Percentiles rank a stretch among this genome's conserved stretches.
These are phyloP conservation scores for Heliocidaris erythrogramma DNA, from an alignment of 35 echinoderm and acorn worm genomes.

Conservation along the genomic window DNA sequence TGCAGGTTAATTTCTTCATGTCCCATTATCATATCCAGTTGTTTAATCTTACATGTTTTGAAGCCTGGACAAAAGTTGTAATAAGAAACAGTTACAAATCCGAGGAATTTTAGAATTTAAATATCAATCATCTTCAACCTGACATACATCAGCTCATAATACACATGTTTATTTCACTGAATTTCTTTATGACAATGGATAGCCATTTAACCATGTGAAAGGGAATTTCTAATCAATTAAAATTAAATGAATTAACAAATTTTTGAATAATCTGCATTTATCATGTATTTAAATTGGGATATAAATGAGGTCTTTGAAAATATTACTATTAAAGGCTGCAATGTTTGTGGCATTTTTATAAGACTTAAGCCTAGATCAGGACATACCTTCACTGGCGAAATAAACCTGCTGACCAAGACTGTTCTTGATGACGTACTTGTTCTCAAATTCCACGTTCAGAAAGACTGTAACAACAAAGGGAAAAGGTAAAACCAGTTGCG, in stretches of 20 bases:
- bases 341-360: neutral
- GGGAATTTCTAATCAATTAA: neutral
- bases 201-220: neutral
- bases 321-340: neutral
- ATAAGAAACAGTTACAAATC: no score
- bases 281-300: neutral
- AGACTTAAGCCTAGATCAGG: neutral
- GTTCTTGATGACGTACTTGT: slow-evolving; percentile 84
- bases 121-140: no score
- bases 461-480: slow-evolving; percentile 57
- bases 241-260: neutral
- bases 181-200: neutral
- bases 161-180: no score
- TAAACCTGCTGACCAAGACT: slow-evolving; percentile 78
- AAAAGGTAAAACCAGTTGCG: neutral
- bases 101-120: no score
- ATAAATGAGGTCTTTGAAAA: neutral
- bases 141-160: no score
- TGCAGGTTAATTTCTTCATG: no score
- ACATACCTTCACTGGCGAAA: slow-evolving; percentile 58
- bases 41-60: no score
- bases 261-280: neutral
- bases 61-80: no score
- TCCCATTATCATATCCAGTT: no score
- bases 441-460: slow-evolving; percentile 55